Conservation (phyloP, 2,113 vertebrate genomes). For the Melanostigma gelatinosum region DNA sequence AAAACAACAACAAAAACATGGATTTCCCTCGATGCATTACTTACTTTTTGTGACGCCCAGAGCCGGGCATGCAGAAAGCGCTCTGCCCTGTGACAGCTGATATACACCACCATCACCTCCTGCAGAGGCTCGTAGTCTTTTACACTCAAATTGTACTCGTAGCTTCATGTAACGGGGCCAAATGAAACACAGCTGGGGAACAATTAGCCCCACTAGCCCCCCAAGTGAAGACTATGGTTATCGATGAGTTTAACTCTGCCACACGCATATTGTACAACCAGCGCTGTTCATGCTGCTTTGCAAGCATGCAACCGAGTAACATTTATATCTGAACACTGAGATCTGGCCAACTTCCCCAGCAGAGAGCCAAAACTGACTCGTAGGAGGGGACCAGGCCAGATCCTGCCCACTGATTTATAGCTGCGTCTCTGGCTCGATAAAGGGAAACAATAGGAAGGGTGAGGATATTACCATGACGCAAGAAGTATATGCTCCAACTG, state of each 20-base stretch:
- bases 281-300: constrained; percentile 3
- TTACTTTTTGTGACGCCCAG: neutral
- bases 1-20: neutral
- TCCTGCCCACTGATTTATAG: constrained; percentile 46
- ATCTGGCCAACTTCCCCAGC: constrained; percentile 27
- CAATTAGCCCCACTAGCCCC: neutral
- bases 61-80: neutral
- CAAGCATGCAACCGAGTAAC: constrained; percentile 27
- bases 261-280: constrained; percentile 34
- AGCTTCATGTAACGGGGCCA: neutral
- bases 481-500: constrained; percentile 3
- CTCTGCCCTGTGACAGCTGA: neutral
- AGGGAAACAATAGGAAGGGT: constrained; percentile 39
- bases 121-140: neutral
- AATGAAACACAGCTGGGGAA: neutral
- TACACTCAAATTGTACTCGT: neutral
- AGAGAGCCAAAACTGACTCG: constrained; percentile 33
- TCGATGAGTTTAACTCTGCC: constrained; percentile 11
- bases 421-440: constrained; percentile 36
- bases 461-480: constrained; percentile 39
- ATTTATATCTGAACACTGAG: constrained; percentile 33
- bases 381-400: constrained; percentile 21
- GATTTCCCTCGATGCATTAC: neutral
- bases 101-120: neutral
- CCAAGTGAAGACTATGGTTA: neutral